Percentiles rank a stretch among this genome's conserved stretches.
Conservation (phyloP, 2,888 invertebrate genomes). For the Cyclophora albipunctata region DNA sequence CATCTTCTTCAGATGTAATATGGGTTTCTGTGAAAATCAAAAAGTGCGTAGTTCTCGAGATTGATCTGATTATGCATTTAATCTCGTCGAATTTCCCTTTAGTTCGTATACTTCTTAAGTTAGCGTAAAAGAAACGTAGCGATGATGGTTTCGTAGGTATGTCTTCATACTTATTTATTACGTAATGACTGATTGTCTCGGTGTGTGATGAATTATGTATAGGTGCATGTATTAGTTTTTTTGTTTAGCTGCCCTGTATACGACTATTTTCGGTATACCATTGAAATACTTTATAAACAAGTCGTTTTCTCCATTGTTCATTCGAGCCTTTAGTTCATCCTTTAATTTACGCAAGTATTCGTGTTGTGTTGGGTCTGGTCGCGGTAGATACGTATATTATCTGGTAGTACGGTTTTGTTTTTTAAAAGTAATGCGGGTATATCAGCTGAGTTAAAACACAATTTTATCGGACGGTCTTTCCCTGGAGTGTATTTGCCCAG, state of each 20-base stretch:
- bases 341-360: constrained; percentile 7
- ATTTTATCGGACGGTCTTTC: constrained; percentile 16
- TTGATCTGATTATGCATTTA: constrained; percentile 9
- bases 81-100: constrained; percentile 15
- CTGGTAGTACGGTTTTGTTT: constrained; percentile 10
- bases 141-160: constrained; percentile 8
- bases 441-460: constrained; percentile 8
- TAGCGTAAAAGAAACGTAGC: constrained; percentile 17
- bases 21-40: constrained; percentile 16
- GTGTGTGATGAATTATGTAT: neutral
- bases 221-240: constrained; percentile 7
- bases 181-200: neutral
- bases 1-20: constrained; percentile 11
- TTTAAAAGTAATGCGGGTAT: constrained; percentile 10
- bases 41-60: constrained; percentile 9
- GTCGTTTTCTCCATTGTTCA: constrained; percentile 16
- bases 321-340: constrained; percentile 11
- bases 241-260: constrained; percentile 3
- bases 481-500: constrained; percentile 17
- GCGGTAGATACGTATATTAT: constrained; percentile 12
- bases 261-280: constrained; percentile 16
- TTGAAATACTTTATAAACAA: constrained; percentile 22
- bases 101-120: constrained; percentile 16
- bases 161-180: constrained; percentile 15
- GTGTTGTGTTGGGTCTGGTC: constrained; percentile 20